Evolutionary conservation across 2,113 vertebrate species (phyloP).

Genomic region (Cheilinus undulatus): DNA sequence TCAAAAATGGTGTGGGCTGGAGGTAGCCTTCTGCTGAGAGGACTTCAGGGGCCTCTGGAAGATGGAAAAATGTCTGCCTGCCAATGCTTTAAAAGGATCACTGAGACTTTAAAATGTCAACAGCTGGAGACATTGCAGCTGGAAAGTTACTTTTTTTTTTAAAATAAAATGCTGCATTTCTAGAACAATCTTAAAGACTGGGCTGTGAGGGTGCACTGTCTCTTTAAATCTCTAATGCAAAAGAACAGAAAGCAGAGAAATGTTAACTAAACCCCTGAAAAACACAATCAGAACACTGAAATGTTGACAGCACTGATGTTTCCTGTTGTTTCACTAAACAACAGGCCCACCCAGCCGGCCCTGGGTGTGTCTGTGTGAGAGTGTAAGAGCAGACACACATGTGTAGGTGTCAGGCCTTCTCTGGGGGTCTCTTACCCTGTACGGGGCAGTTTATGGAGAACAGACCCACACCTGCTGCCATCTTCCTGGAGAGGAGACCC

Average conservation of each 20-base stretch:
- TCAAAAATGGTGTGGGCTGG: background rate
- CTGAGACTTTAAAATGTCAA: background rate
- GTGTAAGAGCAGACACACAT: constrained; percentile 21
- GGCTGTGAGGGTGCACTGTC: background rate
- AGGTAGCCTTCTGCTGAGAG: constrained; percentile 14
- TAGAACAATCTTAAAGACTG: background rate
- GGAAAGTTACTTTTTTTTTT: background rate
- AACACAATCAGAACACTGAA: constrained; percentile 42
- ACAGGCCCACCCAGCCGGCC: constrained; percentile 66
- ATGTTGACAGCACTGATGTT: constrained; percentile 55
- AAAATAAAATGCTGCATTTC: background rate
- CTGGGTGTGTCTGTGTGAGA: constrained; percentile 13
- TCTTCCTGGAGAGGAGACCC: constrained; percentile 19
- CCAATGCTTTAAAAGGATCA: constrained; percentile 39
- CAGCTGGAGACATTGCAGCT: background rate
- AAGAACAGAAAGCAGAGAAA: background rate
- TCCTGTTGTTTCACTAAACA: constrained; percentile 75
- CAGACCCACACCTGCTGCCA: constrained; percentile 66
- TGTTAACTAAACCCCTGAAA: constrained; percentile 1
- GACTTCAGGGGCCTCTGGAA: constrained; percentile 35
- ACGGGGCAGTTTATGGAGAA: constrained; percentile 53
- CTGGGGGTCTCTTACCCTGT: constrained; percentile 47
- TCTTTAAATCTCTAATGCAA: constrained; percentile 5
- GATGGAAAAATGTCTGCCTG: constrained; percentile 42
- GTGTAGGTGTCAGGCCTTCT: constrained; percentile 59